phyloP scores from a whole-genome alignment of 2,888 invertebrate species.

The Notodromas monacha region DNA sequence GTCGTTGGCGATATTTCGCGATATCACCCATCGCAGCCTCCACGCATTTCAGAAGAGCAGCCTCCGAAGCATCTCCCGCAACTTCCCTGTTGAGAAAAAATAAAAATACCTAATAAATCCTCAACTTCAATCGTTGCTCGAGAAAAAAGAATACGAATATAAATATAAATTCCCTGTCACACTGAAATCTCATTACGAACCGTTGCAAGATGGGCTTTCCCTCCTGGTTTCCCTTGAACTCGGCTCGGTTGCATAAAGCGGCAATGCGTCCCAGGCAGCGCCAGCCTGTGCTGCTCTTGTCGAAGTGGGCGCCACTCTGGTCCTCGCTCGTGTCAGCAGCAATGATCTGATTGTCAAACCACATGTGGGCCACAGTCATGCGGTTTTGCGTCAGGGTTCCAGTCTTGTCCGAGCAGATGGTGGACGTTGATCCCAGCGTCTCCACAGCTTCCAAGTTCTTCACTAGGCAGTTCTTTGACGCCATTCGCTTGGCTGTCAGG shows the following conservation, averaged over 20 bases:
- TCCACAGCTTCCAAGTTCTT: constrained; percentile 97
- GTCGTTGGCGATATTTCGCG: too few species aligned
- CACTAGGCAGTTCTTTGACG: too few species aligned
- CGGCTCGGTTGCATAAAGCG: constrained; percentile 87
- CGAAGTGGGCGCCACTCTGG: constrained; percentile 77
- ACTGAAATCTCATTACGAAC: constrained; percentile 12
- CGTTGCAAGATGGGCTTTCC: constrained; percentile 66
- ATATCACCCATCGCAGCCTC: too few species aligned
- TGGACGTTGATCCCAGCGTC: constrained; percentile 94
- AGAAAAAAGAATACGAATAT: too few species aligned
- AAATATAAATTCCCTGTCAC: too few species aligned
- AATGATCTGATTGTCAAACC: constrained; percentile 89
- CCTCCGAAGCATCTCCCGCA: too few species aligned
- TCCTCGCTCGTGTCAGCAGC: constrained; percentile 97
- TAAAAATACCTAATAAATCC: too few species aligned
- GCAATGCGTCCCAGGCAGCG: constrained; percentile 70
- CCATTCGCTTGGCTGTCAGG: too few species aligned
- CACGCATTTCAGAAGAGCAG: too few species aligned
- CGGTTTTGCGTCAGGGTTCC: constrained; percentile 93
- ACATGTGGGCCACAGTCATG: constrained; percentile 99
- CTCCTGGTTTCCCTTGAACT: constrained; percentile 69
- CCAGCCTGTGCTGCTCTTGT: constrained; percentile 45
- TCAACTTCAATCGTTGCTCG: too few species aligned
- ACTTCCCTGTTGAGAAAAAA: too few species aligned
- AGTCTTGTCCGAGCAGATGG: too few species aligned